Percentiles rank a stretch among this genome's conserved stretches.
These are phyloP conservation scores for Carpatolechia fugitivella DNA, from an alignment of 2,888 invertebrate species.

Conservation along the genomic window DNA sequence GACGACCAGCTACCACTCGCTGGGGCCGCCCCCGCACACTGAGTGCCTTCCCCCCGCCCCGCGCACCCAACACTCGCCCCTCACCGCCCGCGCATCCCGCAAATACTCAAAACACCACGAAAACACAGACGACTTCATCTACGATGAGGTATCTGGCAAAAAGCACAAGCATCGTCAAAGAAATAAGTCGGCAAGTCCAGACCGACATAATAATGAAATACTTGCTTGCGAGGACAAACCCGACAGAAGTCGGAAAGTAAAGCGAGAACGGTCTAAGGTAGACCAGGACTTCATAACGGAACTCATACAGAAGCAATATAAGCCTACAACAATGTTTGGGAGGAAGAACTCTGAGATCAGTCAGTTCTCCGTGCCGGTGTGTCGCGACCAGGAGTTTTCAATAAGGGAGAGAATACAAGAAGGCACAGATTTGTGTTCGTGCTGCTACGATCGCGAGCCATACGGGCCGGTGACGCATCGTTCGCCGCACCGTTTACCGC, in stretches of 20 bases:
- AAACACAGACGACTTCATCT: slow-evolving; percentile 19
- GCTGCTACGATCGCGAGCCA: slow-evolving; percentile 36
- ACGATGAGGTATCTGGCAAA: slow-evolving; percentile 11
- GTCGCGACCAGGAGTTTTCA: slow-evolving; percentile 56
- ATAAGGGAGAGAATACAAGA: slow-evolving; percentile 39
- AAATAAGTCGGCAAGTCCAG: background rate
- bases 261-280: slow-evolving; percentile 23
- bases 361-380: slow-evolving; percentile 64
- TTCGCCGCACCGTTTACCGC: background rate
- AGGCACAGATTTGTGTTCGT: slow-evolving; percentile 51
- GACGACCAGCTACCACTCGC: slow-evolving; percentile 47
- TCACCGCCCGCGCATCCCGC: background rate
- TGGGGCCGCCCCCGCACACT: slow-evolving; percentile 18
- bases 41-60: background rate
- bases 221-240: slow-evolving; percentile 24
- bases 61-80: slow-evolving; percentile 12
- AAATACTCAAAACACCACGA: slow-evolving; percentile 28
- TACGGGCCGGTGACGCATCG: slow-evolving; percentile 15
- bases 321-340: slow-evolving; percentile 56
- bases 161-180: slow-evolving; percentile 24
- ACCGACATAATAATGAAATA: background rate
- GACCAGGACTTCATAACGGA: slow-evolving; percentile 62
- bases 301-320: slow-evolving; percentile 62
- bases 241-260: slow-evolving; percentile 27
- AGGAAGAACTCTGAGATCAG: slow-evolving; percentile 53